Conservation (phyloP, 1,140 invertebrate genomes). For the Liolophura sinensis region DNA sequence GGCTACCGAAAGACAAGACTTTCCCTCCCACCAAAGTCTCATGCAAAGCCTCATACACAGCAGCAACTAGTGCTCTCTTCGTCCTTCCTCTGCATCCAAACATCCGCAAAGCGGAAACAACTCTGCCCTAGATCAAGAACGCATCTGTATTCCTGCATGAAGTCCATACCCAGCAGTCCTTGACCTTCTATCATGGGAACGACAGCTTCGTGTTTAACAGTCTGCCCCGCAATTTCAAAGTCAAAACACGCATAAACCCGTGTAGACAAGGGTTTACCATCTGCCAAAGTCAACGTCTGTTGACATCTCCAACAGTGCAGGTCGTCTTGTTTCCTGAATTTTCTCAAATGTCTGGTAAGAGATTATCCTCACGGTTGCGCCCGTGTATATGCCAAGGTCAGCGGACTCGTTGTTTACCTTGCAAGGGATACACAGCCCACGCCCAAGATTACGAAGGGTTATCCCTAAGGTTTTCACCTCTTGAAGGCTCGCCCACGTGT, state of each 20-base stretch:
- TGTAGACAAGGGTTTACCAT: constrained; percentile 1
- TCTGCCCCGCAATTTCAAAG: not conserved
- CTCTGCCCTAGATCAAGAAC: constrained; percentile 4
- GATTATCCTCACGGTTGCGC: constrained; percentile 4
- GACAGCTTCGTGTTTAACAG: not conserved
- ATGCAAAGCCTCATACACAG: not conserved
- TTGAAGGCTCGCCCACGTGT: too few relatives aligned
- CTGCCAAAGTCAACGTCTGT: not conserved
- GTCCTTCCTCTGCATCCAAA: constrained; percentile 2
- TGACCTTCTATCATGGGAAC: constrained; percentile 8
- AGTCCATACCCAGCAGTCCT: constrained; percentile 10
- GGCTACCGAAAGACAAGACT: not conserved
- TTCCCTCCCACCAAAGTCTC: constrained; percentile 2
- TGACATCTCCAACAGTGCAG: not conserved
- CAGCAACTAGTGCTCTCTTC: not conserved
- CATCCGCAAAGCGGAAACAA: not conserved
- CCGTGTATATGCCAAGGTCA: constrained; percentile 7
- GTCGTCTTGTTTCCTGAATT: not conserved
- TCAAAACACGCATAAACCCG: not conserved
- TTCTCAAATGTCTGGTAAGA: not conserved
- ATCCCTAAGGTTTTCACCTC: too few relatives aligned
- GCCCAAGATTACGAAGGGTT: too few relatives aligned
- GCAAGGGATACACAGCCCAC: not conserved
- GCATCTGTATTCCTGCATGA: constrained; percentile 6
- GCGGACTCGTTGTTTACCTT: not conserved